Percentiles rank a stretch among this genome's conserved stretches.
Evolutionary conservation across 1,140 invertebrate species (phyloP).

Genomic region (Sesamia nonagrioides): DNA sequence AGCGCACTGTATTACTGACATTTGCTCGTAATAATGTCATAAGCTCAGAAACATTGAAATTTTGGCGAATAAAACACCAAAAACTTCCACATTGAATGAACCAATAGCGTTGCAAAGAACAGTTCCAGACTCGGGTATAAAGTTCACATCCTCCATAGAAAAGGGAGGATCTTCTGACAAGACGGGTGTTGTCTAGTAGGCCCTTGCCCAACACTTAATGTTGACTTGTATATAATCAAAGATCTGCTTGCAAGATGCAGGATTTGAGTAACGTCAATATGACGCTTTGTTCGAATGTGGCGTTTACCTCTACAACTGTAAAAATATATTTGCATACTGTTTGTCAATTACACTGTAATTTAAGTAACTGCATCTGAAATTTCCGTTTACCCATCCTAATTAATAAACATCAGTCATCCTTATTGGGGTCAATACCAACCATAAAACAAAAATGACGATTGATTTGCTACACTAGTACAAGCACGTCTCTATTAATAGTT

Average conservation of each 20-base stretch:
- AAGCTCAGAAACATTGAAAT: neutral
- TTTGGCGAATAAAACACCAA: too few species aligned
- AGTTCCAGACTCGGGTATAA: too few species aligned
- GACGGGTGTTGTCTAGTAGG: too few species aligned
- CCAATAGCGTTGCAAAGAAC: neutral
- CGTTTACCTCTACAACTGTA: too few species aligned
- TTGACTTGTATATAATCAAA: too few species aligned
- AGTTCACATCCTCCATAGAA: too few species aligned
- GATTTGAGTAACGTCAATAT: too few species aligned
- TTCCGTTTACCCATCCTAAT: neutral
- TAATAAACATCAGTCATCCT: constrained; percentile 7
- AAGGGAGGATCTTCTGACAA: too few species aligned
- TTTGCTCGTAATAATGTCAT: constrained; percentile 6
- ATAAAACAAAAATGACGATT: constrained; percentile 4
- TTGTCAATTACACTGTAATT: neutral
- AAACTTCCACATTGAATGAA: neutral
- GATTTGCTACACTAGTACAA: neutral
- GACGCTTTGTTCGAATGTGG: too few species aligned
- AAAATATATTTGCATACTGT: neutral
- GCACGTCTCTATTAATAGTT: constrained; percentile 14
- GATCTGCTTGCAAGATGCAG: too few species aligned
- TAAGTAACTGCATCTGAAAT: constrained; percentile 18
- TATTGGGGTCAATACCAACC: constrained; percentile 17
- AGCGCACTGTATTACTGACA: neutral
- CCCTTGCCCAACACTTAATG: too few species aligned